Conservation (phyloP, 2,888 invertebrate species). For the Hydrotaea diabolus region DNA sequence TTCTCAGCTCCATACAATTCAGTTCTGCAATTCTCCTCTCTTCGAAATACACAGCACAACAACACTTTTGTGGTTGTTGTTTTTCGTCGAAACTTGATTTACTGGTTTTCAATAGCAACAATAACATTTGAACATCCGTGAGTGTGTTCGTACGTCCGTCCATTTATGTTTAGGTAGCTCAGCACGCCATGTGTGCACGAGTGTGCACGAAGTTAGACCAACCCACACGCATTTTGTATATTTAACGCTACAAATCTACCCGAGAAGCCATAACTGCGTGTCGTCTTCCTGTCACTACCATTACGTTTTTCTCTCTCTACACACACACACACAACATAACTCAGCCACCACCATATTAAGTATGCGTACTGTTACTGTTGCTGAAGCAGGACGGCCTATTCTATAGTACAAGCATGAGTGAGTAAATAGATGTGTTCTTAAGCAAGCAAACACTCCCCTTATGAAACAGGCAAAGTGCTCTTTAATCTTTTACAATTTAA, state of each 20-base stretch:
- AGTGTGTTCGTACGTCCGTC: constrained; percentile 19
- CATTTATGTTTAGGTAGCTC: constrained; percentile 42
- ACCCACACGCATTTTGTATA: constrained; percentile 73
- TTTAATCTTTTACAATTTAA: constrained; percentile 68
- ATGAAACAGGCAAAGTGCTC: background rate
- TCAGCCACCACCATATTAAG: constrained; percentile 57
- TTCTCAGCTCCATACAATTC: constrained; percentile 8
- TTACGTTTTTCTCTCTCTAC: constrained; percentile 38
- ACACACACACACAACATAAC: constrained; percentile 1
- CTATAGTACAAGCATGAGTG: constrained; percentile 9
- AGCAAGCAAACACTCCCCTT: constrained; percentile 67
- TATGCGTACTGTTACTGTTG: background rate
- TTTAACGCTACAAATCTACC: constrained; percentile 22
- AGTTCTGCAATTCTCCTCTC: constrained; percentile 54
- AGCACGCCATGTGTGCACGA: constrained; percentile 48
- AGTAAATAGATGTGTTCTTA: background rate
- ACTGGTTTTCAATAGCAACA: constrained; percentile 69
- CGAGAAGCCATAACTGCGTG: constrained; percentile 67
- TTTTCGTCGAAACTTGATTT: constrained; percentile 67
- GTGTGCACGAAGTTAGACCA: constrained; percentile 68
- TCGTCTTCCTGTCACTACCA: constrained; percentile 56
- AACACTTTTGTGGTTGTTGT: constrained; percentile 28
- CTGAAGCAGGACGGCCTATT: constrained; percentile 22
- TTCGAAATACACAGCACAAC: constrained; percentile 9
- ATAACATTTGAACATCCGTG: constrained; percentile 5